phyloP scores from a whole-genome alignment of 2,888 invertebrate species.

The Tipula vernalis region DNA sequence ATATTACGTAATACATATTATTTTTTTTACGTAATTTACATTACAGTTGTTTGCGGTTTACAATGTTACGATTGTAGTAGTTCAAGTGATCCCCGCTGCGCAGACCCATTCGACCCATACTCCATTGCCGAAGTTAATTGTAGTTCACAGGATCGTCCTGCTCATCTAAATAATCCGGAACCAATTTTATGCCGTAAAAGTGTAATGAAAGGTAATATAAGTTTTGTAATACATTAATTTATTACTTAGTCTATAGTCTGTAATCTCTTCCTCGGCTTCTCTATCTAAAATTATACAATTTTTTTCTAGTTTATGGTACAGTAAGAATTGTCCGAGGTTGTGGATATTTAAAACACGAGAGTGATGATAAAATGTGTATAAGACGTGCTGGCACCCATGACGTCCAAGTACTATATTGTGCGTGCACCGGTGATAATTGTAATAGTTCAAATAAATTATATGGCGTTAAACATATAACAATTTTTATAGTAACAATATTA shows the following conservation, averaged over 20 bases:
- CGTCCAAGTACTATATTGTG: slow-evolving; percentile 61
- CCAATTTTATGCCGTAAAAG: slow-evolving; percentile 73
- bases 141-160: slow-evolving; percentile 55
- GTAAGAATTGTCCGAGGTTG: slow-evolving; percentile 66
- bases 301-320: slow-evolving; percentile 55
- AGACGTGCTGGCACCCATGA: slow-evolving; percentile 61
- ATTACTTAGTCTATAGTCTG: not conserved
- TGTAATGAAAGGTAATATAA: slow-evolving; percentile 54
- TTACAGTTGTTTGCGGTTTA: slow-evolving; percentile 45
- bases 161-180: slow-evolving; percentile 45
- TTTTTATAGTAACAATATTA: not conserved
- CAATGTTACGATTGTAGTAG: slow-evolving; percentile 88
- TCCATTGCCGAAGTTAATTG: slow-evolving; percentile 78
- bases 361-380: slow-evolving; percentile 48
- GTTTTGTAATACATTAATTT: not conserved
- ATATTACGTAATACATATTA: not conserved
- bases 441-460: slow-evolving; percentile 34
- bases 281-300: slow-evolving; percentile 19
- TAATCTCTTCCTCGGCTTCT: not conserved
- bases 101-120: slow-evolving; percentile 75
- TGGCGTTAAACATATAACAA: not conserved
- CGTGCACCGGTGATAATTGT: slow-evolving; percentile 66
- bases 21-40: not conserved
- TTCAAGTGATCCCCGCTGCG: slow-evolving; percentile 77
- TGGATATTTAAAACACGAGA: slow-evolving; percentile 58